Conservation (phyloP, 2,888 invertebrate genomes). For the Caenorhabditis japonica region DNA sequence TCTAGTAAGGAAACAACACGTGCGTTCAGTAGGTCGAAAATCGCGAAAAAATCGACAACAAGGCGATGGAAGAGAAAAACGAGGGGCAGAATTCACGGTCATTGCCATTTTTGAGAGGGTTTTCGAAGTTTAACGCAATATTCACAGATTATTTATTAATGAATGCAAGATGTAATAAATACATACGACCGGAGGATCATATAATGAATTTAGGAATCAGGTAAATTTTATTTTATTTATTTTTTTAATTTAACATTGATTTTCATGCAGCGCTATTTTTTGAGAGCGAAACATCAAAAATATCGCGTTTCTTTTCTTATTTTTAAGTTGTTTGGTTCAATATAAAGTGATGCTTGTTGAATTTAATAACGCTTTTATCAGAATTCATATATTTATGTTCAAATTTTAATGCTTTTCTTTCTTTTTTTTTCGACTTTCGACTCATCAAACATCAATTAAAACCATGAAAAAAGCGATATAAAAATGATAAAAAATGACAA, state of each 20-base stretch:
- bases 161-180: no score
- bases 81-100: background rate
- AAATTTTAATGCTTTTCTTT: background rate
- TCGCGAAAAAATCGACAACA: background rate
- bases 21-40: constrained; percentile 1
- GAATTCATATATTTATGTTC: background rate
- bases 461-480: background rate
- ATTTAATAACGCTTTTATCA: no score
- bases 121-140: background rate
- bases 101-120: background rate
- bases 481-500: constrained; percentile 1
- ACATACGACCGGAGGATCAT: no score
- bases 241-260: no score
- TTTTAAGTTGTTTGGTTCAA: no score
- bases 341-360: no score
- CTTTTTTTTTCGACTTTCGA: background rate
- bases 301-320: no score
- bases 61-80: background rate
- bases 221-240: no score
- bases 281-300: no score
- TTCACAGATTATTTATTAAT: no score
- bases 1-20: background rate
- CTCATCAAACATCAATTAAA: background rate
- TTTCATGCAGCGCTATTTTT: no score
- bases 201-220: no score